Conservation (phyloP, 2,113 vertebrate species). For the Eira barbara region DNA sequence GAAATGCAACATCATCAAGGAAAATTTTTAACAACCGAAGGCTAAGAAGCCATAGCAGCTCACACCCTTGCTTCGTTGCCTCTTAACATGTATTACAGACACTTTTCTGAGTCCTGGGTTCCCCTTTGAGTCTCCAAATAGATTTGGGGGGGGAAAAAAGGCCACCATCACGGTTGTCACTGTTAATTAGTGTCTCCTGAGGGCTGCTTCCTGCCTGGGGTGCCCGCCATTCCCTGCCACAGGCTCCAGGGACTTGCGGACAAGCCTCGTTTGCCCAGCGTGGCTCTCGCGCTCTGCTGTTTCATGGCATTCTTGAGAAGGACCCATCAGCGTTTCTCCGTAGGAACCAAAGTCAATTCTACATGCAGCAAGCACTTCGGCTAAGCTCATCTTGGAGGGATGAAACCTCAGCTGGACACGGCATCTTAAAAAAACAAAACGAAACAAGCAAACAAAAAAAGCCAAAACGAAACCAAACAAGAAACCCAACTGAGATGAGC, state of each 20-base stretch:
- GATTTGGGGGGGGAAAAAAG: neutral
- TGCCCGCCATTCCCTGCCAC: neutral
- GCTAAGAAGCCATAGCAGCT: neutral
- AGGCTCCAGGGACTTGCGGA: neutral
- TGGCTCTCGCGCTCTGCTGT: neutral
- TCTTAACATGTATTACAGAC: neutral
- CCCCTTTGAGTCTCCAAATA: constrained; percentile 22
- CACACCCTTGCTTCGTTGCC: neutral
- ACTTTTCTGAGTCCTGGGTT: neutral
- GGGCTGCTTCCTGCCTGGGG: neutral
- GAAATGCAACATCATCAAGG: neutral
- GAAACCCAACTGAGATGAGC: neutral
- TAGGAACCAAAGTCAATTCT: neutral
- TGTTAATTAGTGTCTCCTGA: constrained; percentile 47
- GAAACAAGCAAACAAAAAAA: too few species aligned
- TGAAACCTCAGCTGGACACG: neutral
- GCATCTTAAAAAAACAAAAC: neutral
- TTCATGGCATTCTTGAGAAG: neutral
- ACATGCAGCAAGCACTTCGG: neutral
- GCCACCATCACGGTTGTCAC: neutral
- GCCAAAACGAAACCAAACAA: neutral
- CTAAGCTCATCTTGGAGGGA: neutral
- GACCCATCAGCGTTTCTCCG: neutral
- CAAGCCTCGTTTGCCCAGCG: neutral
- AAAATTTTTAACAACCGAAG: neutral